These are phyloP conservation scores for Bufo bufo DNA, from an alignment of 2,113 vertebrate species.

Conservation along the genomic window DNA sequence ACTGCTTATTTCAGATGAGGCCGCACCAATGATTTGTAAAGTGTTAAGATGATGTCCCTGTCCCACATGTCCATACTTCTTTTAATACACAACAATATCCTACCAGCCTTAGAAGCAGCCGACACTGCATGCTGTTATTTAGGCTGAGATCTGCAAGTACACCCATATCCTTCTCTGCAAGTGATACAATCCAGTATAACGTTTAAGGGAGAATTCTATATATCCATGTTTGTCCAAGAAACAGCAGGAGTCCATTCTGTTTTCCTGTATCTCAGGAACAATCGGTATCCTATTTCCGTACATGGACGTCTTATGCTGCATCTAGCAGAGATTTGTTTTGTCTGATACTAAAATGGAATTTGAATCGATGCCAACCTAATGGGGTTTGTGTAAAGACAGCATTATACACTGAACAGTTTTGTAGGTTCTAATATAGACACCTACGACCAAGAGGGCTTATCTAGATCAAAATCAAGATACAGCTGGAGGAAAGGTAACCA, in stretches of 20 bases:
- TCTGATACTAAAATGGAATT: background rate
- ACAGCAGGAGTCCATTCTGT: background rate
- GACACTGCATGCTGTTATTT: no score
- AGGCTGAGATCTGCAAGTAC: no score
- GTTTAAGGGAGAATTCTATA: background rate
- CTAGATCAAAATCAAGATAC: no score
- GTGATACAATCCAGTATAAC: background rate
- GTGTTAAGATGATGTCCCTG: no score
- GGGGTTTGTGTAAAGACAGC: background rate
- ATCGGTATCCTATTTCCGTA: background rate
- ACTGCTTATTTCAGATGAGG: no score
- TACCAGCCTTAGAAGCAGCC: no score
- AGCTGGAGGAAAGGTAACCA: no score
- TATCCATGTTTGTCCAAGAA: background rate
- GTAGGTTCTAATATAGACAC: background rate
- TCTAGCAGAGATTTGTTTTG: background rate
- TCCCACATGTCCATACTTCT: no score
- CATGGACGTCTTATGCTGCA: background rate
- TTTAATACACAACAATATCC: no score
- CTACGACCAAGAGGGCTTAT: no score
- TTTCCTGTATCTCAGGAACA: background rate
- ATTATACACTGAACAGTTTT: background rate
- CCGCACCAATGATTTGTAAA: no score
- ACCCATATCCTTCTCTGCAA: no score
- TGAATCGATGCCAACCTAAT: background rate